Evolutionary conservation across 2,797 vertebrate genomes (phyloP).

Genomic region (Tauraco hartlaubi): DNA sequence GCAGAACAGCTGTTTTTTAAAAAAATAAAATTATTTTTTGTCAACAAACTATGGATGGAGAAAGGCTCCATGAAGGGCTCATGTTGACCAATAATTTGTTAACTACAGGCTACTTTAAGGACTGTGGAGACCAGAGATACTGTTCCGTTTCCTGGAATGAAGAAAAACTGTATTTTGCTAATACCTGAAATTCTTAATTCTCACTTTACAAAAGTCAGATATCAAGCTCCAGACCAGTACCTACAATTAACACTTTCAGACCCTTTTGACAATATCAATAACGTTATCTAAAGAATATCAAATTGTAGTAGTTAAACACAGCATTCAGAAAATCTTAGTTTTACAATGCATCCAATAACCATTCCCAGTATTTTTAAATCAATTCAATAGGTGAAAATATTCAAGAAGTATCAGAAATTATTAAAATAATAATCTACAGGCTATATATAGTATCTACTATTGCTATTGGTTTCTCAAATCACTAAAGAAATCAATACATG

Average conservation of each 20-base stretch:
- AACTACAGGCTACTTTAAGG: background rate
- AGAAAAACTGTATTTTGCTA: background rate
- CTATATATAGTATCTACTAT: background rate
- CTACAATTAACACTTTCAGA: background rate
- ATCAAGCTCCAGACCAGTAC: background rate
- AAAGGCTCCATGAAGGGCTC: background rate
- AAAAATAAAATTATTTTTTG: background rate
- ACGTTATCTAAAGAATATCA: background rate
- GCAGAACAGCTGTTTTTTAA: too few relatives aligned
- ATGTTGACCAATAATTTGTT: background rate
- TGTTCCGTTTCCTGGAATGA: background rate
- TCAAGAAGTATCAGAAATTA: background rate
- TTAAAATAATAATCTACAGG: background rate
- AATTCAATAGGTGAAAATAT: background rate
- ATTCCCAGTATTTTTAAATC: background rate
- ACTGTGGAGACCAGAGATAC: background rate
- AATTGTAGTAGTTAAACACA: background rate
- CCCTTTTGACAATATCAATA: background rate
- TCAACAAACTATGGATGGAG: background rate
- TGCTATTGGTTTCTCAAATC: background rate
- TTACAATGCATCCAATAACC: background rate
- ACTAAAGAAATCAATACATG: background rate
- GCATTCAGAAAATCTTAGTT: background rate
- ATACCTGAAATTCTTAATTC: background rate
- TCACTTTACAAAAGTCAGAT: background rate